Evolutionary conservation across 2,888 invertebrate genomes (phyloP).

Genomic region (Drosophila affinis): DNA sequence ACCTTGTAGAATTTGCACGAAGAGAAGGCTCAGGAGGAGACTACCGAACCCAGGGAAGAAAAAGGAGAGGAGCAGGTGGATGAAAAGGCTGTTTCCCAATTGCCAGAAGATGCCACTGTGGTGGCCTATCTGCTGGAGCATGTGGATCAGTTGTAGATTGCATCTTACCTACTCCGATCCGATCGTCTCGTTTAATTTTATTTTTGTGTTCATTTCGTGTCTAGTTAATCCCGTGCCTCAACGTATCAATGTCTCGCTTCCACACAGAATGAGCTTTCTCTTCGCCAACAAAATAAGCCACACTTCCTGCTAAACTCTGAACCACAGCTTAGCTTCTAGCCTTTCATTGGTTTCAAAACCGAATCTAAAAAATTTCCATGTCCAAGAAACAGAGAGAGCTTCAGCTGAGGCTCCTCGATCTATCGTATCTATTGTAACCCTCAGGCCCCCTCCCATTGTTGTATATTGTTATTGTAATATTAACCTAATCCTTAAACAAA

Average conservation of each 20-base stretch:
- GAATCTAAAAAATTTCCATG: constrained; percentile 27
- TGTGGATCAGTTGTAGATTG: constrained; percentile 74
- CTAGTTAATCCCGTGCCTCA: not conserved
- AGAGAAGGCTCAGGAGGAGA: constrained; percentile 71
- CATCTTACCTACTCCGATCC: constrained; percentile 7
- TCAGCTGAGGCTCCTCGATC: constrained; percentile 15
- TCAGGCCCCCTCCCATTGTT: constrained; percentile 63
- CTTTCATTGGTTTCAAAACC: constrained; percentile 61
- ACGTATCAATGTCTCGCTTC: constrained; percentile 4
- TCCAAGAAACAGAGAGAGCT: constrained; percentile 11
- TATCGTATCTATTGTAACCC: constrained; percentile 33
- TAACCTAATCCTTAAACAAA: constrained; percentile 26
- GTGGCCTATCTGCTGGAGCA: constrained; percentile 76
- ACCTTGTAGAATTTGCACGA: constrained; percentile 82
- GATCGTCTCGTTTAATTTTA: constrained; percentile 8
- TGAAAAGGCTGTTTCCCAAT: constrained; percentile 31
- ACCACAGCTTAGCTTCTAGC: constrained; percentile 20
- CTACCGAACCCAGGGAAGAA: constrained; percentile 5
- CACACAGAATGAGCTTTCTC: constrained; percentile 37
- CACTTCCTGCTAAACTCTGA: constrained; percentile 37
- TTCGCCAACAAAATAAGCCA: constrained; percentile 34
- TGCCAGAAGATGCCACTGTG: constrained; percentile 46
- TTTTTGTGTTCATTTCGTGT: constrained; percentile 44
- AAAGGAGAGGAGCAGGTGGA: constrained; percentile 26
- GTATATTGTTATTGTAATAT: constrained; percentile 36